Percentiles rank a stretch among this genome's conserved stretches.
Evolutionary conservation across 1,140 invertebrate species (phyloP).

Genomic region (Spodoptera frugiperda): DNA sequence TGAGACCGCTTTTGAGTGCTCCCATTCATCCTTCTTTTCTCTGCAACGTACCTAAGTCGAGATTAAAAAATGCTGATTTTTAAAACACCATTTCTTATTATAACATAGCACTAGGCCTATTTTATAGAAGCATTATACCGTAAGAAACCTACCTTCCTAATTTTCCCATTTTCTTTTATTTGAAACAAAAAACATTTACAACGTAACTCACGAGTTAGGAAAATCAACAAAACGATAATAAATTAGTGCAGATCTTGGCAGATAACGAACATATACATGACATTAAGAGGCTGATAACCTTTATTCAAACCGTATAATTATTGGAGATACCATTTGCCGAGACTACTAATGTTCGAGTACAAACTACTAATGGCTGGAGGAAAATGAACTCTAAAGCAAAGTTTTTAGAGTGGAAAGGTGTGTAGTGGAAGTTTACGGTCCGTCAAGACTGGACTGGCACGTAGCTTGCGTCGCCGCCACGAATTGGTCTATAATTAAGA

Average conservation of each 20-base stretch:
- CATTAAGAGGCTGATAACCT: constrained; percentile 82
- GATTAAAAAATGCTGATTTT: not conserved
- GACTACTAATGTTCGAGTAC: constrained; percentile 60
- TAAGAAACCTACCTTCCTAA: no score
- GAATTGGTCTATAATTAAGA: constrained; percentile 86
- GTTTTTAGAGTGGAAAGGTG: constrained; percentile 52
- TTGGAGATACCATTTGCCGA: constrained; percentile 79
- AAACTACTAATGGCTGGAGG: constrained; percentile 42
- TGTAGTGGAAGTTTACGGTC: constrained; percentile 46
- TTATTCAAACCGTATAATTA: constrained; percentile 82
- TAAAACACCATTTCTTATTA: not conserved
- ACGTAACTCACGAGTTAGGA: constrained; percentile 22
- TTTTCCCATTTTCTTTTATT: constrained; percentile 1
- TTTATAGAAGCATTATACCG: no score
- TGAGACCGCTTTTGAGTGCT: constrained; percentile 14
- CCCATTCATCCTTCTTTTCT: constrained; percentile 11
- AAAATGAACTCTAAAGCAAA: constrained; percentile 54
- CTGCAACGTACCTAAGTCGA: not conserved
- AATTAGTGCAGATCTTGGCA: constrained; percentile 73
- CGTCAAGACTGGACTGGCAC: constrained; percentile 68
- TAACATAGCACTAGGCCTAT: no score
- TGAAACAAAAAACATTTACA: not conserved
- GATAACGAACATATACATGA: constrained; percentile 75
- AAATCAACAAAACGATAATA: constrained; percentile 51
- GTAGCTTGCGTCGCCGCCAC: constrained; percentile 75